Evolutionary conservation across 2,797 vertebrate genomes (phyloP), one percentile per base, ranked within the genome.

Genomic region (Hyperoplus lanceolatus): DNA sequence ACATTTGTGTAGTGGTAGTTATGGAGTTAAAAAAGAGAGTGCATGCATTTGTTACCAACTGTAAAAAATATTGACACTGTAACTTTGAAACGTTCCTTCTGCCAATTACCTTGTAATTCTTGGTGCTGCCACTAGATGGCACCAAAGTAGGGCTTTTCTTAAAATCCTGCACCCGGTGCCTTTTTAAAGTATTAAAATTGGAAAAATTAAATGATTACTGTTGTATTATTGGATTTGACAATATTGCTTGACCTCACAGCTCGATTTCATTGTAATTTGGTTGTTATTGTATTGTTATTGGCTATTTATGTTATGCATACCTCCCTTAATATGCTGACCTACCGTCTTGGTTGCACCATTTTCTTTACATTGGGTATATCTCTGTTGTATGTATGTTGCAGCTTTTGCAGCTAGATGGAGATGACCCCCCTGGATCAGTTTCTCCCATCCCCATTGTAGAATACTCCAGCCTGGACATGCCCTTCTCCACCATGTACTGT

Each of bases 401-500:
- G 91, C n/a, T 87, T 38, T 21, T 89, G 43, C 74, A 11, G 39
- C 39, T 86, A 4, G 57, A 75, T n/a, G 60, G 69, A 4, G 80
- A 79, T 1, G 46, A 81, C 6, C 14, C 36, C n/a, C 42, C 75
- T 48, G n/a, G 7, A 41, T 7, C 69, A 41, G 42, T n/a, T 3
- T 50, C 58, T 70, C 15, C 68, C 43, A 13, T 8, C n/a, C 60
- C 56, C 2, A 41, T 8, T 8, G 12, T 42, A 0, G 77, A 83
- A 29, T 45, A 21, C 77, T 29, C 75, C 46, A 69, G 45, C 21
- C 63, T 88, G 57, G 12, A 2, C 0, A 8, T 93, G 51, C 6
- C 78, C 57, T 94, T 95, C 79, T 80, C n/a, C 29, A 10, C 41
- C 9, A 36, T 94, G 46, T 51, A 79, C 79, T 93, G 82, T 13